Conservation (phyloP, 1,140 invertebrate genomes). For the Zaprionus africanus region DNA sequence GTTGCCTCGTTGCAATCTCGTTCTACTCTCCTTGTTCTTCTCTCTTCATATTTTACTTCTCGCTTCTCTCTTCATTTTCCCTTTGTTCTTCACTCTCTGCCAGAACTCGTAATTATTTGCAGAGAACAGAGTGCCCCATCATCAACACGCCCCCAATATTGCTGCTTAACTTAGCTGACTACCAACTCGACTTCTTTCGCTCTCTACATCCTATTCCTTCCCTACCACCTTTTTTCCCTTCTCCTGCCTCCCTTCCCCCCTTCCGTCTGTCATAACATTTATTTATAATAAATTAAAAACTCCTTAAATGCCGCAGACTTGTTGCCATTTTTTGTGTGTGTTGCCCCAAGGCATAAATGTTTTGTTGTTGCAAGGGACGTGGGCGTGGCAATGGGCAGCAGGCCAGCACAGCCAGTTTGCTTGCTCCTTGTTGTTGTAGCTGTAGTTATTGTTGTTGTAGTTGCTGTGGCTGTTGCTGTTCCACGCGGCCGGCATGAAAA, state of each 20-base stretch:
- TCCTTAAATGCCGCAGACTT: constrained; percentile 77
- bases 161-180: constrained; percentile 9
- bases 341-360: constrained; percentile 51
- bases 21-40: constrained; percentile 13
- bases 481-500: constrained; percentile 77
- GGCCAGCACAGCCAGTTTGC: not conserved
- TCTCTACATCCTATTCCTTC: too few species aligned
- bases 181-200: too few species aligned
- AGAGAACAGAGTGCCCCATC: constrained; percentile 53
- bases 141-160: constrained; percentile 71
- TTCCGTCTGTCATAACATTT: constrained; percentile 58
- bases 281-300: constrained; percentile 84
- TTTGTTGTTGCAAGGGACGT: constrained; percentile 48
- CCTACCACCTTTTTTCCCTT: not conserved
- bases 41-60: too few species aligned
- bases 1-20: constrained; percentile 9
- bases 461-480: constrained; percentile 49
- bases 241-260: not conserved
- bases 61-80: not conserved
- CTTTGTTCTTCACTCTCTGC: not conserved
- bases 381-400: constrained; percentile 42
- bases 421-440: constrained; percentile 48
- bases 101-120: constrained; percentile 63
- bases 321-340: constrained; percentile 51
- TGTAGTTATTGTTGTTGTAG: constrained; percentile 32